phyloP scores from a whole-genome alignment of 2,113 vertebrate species.

The Laticauda colubrina region DNA sequence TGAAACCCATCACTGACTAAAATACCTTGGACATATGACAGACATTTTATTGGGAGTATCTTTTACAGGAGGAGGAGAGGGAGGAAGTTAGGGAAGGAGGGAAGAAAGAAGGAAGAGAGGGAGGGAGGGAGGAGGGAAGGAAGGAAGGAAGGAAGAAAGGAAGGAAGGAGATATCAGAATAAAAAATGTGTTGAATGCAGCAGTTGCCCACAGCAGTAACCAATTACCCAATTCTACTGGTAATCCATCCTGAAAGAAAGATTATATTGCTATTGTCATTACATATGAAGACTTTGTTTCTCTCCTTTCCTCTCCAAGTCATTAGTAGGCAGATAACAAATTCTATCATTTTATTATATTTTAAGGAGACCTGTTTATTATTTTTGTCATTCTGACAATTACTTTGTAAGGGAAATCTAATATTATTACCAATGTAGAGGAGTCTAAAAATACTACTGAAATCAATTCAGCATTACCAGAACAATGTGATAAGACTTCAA shows the following conservation, averaged over 20 bases:
- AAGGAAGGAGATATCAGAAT: background rate
- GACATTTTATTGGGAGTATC: background rate
- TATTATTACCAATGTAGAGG: background rate
- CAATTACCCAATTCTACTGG: background rate
- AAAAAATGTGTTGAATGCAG: background rate
- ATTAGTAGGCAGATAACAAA: background rate
- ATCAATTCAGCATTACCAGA: background rate
- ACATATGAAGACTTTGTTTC: background rate
- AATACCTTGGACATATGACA: background rate
- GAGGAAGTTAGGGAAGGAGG: background rate
- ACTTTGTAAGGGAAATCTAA: slow-evolving; percentile 9
- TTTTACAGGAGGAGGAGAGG: background rate
- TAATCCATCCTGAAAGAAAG: background rate
- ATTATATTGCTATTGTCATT: background rate
- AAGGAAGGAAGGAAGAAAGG: no score
- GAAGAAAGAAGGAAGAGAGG: accelerated
- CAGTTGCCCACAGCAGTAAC: background rate
- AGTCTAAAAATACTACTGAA: background rate
- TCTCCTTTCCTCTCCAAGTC: background rate
- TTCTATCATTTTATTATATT: background rate
- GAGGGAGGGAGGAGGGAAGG: background rate
- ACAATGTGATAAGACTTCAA: slow-evolving; percentile 8
- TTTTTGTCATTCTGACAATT: background rate
- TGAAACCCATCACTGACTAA: background rate
- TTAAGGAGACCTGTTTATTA: background rate